phyloP scores from a whole-genome alignment of 2,797 vertebrate genomes.

The Lacerta viridis region DNA sequence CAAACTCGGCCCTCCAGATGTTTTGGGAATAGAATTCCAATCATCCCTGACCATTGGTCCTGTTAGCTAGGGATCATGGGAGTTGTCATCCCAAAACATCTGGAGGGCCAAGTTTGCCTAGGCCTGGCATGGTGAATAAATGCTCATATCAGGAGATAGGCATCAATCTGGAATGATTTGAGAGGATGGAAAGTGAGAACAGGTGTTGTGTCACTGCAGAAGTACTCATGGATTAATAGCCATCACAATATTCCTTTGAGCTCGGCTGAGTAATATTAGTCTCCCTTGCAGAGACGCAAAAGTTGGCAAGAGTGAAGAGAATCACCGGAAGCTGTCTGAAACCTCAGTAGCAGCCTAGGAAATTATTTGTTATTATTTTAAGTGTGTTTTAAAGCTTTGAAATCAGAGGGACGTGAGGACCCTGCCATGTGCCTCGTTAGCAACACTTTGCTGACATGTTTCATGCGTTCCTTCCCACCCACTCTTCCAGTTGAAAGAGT shows the following conservation, averaged over 20 bases:
- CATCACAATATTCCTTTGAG: conserved; percentile 58
- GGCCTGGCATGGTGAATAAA: conserved; percentile 10
- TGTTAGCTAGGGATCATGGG: too few species aligned
- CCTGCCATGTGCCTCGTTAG: conserved; percentile 62
- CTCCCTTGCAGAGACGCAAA: conserved; percentile 50
- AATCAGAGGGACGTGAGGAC: conserved; percentile 47
- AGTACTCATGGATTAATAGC: conserved; percentile 69
- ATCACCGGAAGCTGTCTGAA: conserved; percentile 65
- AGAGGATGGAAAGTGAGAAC: conserved; percentile 46
- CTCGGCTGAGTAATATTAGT: conserved; percentile 64
- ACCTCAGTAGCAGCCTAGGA: conserved; percentile 57
- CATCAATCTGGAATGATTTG: conserved; percentile 29
- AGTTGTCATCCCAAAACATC: too few species aligned
- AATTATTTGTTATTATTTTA: conserved; percentile 72
- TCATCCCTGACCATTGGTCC: too few species aligned
- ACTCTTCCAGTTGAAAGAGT: conserved; percentile 58
- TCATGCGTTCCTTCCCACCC: conserved; percentile 23
- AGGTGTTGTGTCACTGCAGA: conserved; percentile 60
- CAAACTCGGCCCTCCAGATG: too few species aligned
- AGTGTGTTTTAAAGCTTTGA: conserved; percentile 65
- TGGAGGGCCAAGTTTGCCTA: too few species aligned
- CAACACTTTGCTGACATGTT: conserved; percentile 64
- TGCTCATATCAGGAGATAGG: not conserved
- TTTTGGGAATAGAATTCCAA: too few species aligned
- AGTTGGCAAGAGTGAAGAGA: conserved; percentile 47